These are phyloP conservation scores for Fragum whitleyi DNA, from an alignment of 2,888 invertebrate species.

Conservation along the genomic window DNA sequence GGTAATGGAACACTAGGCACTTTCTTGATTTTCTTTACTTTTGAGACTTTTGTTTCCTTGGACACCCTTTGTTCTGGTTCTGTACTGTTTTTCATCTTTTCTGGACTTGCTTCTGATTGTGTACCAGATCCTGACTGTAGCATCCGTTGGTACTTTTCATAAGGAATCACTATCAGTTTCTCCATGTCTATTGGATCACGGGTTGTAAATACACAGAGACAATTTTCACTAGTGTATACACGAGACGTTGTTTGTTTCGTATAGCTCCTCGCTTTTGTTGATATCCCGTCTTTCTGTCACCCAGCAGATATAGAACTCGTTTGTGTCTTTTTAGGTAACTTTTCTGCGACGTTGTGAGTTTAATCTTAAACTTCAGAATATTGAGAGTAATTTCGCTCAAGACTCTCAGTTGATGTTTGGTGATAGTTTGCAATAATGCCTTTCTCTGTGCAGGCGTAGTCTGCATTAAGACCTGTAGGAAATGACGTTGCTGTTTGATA, in stretches of 20 bases:
- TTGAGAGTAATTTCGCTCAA: slow-evolving; percentile 37
- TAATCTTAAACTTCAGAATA: slow-evolving; percentile 21
- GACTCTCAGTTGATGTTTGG: slow-evolving; percentile 39
- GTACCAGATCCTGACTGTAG: neutral
- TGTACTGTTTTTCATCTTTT: too few relatives aligned
- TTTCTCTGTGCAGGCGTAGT: slow-evolving; percentile 34
- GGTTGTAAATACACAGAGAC: slow-evolving; percentile 28
- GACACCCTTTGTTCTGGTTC: neutral
- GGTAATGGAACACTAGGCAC: neutral
- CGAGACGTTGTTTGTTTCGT: neutral
- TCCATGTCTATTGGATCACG: slow-evolving; percentile 30
- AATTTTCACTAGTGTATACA: slow-evolving; percentile 19
- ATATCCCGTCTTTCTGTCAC: slow-evolving; percentile 25
- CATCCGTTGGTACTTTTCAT: slow-evolving; percentile 35
- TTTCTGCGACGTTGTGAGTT: slow-evolving; percentile 18
- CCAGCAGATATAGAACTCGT: slow-evolving; percentile 30
- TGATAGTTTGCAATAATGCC: slow-evolving; percentile 35
- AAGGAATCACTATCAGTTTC: slow-evolving; percentile 36
- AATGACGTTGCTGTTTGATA: slow-evolving; percentile 38
- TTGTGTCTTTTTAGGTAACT: slow-evolving; percentile 17
- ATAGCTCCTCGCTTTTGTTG: slow-evolving; percentile 11
- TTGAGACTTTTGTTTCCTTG: neutral
- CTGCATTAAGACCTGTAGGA: slow-evolving; percentile 30
- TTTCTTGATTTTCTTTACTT: neutral
- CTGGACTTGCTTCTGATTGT: too few relatives aligned